These are phyloP conservation scores for Empidonax traillii DNA, from an alignment of 2,113 vertebrate genomes.

Conservation along the genomic window DNA sequence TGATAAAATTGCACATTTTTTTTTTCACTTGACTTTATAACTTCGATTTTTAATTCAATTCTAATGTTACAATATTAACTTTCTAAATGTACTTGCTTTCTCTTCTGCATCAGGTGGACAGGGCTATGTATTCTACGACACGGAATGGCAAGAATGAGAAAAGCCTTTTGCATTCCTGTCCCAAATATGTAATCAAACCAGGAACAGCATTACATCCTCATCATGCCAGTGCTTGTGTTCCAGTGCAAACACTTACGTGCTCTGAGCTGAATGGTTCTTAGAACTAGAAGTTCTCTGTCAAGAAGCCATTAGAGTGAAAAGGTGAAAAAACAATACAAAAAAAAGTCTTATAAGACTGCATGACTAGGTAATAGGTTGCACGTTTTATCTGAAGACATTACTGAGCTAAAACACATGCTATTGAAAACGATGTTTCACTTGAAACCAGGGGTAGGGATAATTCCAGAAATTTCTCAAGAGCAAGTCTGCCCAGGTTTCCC, in stretches of 20 bases:
- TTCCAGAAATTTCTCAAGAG: neutral
- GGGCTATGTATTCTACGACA: neutral
- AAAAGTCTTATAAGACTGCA: neutral
- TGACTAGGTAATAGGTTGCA: neutral
- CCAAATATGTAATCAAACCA: neutral
- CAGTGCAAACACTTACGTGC: neutral
- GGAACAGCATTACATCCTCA: neutral
- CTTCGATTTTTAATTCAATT: neutral
- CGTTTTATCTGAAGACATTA: neutral
- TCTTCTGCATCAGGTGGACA: neutral
- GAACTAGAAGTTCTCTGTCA: neutral
- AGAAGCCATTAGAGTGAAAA: neutral
- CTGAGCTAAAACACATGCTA: neutral
- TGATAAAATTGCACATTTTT: neutral
- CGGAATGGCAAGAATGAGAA: neutral
- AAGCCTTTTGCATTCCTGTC: neutral
- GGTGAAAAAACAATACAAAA: neutral
- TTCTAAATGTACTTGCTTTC: neutral
- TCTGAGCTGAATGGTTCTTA: neutral
- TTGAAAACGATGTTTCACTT: neutral
- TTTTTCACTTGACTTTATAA: neutral
- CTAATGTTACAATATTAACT: neutral
- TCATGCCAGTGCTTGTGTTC: neutral
- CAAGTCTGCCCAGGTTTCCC: neutral
- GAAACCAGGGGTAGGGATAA: neutral